These are phyloP conservation scores for Rostratula benghalensis DNA, from an alignment of 2,113 vertebrate species.

Conservation along the genomic window DNA sequence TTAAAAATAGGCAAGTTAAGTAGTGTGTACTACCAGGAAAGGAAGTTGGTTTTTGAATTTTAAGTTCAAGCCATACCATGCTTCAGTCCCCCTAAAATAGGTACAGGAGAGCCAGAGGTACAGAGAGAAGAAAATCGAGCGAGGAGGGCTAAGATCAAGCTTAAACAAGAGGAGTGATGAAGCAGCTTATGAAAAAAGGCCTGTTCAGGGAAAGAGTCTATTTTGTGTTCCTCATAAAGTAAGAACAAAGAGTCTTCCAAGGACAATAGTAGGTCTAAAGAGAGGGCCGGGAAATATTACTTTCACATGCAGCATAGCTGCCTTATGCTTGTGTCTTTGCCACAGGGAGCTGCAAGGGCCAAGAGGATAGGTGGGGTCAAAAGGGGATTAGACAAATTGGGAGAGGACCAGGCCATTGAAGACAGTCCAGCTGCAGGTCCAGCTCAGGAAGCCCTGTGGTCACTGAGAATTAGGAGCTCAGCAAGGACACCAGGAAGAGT, in stretches of 20 bases:
- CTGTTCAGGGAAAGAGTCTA: background rate
- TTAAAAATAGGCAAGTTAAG: background rate
- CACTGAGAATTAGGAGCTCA: fast-evolving
- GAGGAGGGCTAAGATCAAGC: background rate
- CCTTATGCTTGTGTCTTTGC: fast-evolving
- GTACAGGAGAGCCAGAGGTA: background rate
- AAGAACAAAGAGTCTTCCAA: background rate
- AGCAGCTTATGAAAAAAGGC: background rate
- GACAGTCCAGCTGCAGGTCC: background rate
- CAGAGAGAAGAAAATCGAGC: background rate
- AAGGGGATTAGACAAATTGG: background rate
- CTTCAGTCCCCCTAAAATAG: background rate
- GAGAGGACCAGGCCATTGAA: background rate
- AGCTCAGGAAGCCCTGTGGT: background rate
- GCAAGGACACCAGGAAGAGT: background rate
- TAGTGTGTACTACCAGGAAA: background rate
- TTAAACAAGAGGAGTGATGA: background rate
- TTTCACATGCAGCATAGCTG: background rate
- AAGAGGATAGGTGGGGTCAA: background rate
- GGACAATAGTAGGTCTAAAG: background rate
- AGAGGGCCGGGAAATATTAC: background rate
- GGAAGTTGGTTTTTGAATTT: background rate
- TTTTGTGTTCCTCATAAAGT: background rate
- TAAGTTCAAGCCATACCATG: background rate
- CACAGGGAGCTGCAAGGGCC: background rate